Base-by-base conservation (phyloP, 2,888 invertebrate species). In the Aphelenchoides bicaudatus region DNA sequence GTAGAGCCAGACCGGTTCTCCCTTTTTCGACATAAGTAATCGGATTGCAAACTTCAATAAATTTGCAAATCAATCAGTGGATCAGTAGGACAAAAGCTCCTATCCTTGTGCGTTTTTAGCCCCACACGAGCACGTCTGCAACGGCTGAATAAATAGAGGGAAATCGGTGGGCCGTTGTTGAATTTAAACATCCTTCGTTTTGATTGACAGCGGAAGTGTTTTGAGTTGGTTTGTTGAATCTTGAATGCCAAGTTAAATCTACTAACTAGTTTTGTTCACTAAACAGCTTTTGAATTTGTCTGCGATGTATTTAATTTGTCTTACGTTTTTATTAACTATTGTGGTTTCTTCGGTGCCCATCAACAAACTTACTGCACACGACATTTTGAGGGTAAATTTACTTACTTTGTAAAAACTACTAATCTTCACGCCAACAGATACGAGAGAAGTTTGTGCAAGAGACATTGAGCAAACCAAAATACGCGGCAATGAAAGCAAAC, bases 391-490 rank as follows among this genome's bases (percentile, higher is more conserved):
- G 16, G 43, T 43, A n/a, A n/a, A n/a, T 8, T 43, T 19, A 21
- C 23, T 43, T 43, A 19, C 8, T n/a, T 19, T 21, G 8, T 43
- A 19, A 6, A 34, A 16, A 6, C 23, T 43, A 10, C n/a, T 8
- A 53, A n/a, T n/a, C n/a, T 34, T 27, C 28, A n/a, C 37, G 5
- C 30, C 16, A 34, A 6, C 52, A 51, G 52, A 51, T 51, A 16
- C 31, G 52, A 21, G 52, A 31, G 19, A 21, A 51, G 27, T 51
- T 51, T 23, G 39, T 51, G 10, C 21, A 19, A 30, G 52, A 51
- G 37, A 51, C 52, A 3, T 19, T 51, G 19, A 34, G 37, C n/a
- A 51, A 51, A 16, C 52, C 52, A 10, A 16, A 51, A 25, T 51
- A 38, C 37, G 21, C 52, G n/a, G 19, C 19, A 38, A 51, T 51